Base-by-base conservation (phyloP, 2,797 vertebrate genomes). In the Channa striata region DNA sequence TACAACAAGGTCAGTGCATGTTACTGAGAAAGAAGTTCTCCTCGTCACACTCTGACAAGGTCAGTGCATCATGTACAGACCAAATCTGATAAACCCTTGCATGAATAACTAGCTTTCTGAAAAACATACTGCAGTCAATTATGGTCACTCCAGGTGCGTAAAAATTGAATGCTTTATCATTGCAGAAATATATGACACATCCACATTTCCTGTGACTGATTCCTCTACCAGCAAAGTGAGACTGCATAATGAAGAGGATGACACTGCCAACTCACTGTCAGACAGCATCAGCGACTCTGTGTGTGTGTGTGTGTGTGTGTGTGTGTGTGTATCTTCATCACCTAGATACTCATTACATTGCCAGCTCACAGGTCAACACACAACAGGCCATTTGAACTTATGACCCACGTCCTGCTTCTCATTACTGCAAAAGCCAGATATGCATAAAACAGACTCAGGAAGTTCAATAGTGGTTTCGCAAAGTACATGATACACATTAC, bases 41-140 rank as follows among this genome's bases (percentile, higher is more conserved):
- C 68, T 80, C 78, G 72, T 85, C 74, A 81, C 50, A 74, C 78
- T 73, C 48, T 77, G 82, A 91, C 89, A 92, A 93, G 89, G 90
- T 92, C 89, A 89, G 47, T 20, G 64, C 61, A 64, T 48, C 49
- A 5, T 71, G 63, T 36, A 53, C 68, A 60, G 56, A 73, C 65
- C 69, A 62, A 58, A 73, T 61, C 71, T 46, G 36, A 79, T 58
- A 36, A 59, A 72, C 58, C 39, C 36, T 21, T 59, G 36, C 56
- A 69, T 73, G 43, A 66, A 79, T 72, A 64, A 74, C 37, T 52
- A 23, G 23, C 46, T 48, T 65, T 80, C 49, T 33, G 60, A 74
- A 72, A 67, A 39, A 49, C 44, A 60, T 8, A 34, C 47, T 40
- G 57, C 2, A 19, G 42, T 54, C 47, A 46, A 19, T 36, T 48